Conservation (phyloP, 1,140 invertebrate genomes). For the Ceratina australensis region DNA sequence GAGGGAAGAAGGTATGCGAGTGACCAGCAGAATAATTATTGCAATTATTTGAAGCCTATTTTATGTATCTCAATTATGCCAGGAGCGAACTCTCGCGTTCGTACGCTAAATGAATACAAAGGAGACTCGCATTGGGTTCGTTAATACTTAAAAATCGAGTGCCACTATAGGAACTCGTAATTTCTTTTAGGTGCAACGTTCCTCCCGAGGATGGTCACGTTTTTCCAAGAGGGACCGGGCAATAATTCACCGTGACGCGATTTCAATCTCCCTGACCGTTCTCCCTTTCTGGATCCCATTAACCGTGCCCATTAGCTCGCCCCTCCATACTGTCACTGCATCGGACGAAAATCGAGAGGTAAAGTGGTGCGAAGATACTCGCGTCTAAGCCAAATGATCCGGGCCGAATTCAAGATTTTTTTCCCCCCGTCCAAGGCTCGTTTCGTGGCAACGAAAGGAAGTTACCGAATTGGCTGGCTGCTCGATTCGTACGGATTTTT, state of each 20-base stretch:
- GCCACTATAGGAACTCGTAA: background rate
- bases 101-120: too few relatives aligned
- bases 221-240: background rate
- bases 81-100: too few relatives aligned
- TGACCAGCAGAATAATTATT: too few relatives aligned
- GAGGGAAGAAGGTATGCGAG: too few relatives aligned
- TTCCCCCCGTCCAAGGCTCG: too few relatives aligned
- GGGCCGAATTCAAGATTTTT: background rate
- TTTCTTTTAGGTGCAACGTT: background rate
- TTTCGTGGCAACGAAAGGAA: too few relatives aligned
- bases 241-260: constrained; percentile 17
- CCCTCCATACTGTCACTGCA: background rate
- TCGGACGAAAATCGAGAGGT: background rate
- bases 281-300: constrained; percentile 15
- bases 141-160: constrained; percentile 18
- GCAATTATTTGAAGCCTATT: too few relatives aligned
- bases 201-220: background rate
- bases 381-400: background rate
- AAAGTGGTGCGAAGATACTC: background rate
- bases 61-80: too few relatives aligned
- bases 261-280: constrained; percentile 9
- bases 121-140: background rate
- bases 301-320: constrained; percentile 22
- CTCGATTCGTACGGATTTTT: too few relatives aligned
- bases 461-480: too few relatives aligned